Conservation (phyloP, 2,113 vertebrate genomes). For the Hirundichthys speculiger region DNA sequence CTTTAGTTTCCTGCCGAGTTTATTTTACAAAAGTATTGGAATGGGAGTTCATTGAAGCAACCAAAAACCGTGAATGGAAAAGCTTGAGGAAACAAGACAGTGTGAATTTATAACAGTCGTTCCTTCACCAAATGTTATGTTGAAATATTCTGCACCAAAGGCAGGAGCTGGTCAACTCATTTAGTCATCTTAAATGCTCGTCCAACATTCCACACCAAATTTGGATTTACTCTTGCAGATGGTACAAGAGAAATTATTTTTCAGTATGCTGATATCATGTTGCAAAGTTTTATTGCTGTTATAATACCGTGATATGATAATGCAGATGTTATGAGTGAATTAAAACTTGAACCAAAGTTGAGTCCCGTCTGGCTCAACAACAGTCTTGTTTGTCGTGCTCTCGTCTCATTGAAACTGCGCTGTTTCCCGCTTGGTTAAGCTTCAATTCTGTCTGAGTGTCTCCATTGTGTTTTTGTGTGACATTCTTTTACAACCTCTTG, state of each 20-base stretch:
- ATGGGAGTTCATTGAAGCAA: not conserved
- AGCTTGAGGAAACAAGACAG: not conserved
- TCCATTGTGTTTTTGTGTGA: slow-evolving; percentile 47
- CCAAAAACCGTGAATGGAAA: not conserved
- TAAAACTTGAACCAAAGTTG: slow-evolving; percentile 7
- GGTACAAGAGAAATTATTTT: too few relatives aligned
- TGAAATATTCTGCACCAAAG: too few relatives aligned
- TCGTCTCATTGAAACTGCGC: slow-evolving; percentile 26
- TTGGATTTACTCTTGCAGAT: too few relatives aligned
- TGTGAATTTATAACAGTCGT: too few relatives aligned
- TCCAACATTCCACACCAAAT: too few relatives aligned
- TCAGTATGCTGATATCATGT: too few relatives aligned
- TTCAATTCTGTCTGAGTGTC: slow-evolving; percentile 45
- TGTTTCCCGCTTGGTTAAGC: slow-evolving; percentile 26
- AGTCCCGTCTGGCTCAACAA: slow-evolving; percentile 25
- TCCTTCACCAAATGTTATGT: too few relatives aligned
- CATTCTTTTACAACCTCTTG: slow-evolving; percentile 56
- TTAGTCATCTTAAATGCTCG: too few relatives aligned
- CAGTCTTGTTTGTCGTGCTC: slow-evolving; percentile 12
- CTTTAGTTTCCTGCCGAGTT: not conserved
- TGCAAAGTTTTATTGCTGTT: not conserved
- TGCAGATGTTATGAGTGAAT: not conserved
- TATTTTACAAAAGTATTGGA: not conserved
- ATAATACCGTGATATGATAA: not conserved
- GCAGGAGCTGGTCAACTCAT: too few relatives aligned